Conservation (phyloP, 2,888 invertebrate genomes). For the Pseudococcus longispinus region DNA sequence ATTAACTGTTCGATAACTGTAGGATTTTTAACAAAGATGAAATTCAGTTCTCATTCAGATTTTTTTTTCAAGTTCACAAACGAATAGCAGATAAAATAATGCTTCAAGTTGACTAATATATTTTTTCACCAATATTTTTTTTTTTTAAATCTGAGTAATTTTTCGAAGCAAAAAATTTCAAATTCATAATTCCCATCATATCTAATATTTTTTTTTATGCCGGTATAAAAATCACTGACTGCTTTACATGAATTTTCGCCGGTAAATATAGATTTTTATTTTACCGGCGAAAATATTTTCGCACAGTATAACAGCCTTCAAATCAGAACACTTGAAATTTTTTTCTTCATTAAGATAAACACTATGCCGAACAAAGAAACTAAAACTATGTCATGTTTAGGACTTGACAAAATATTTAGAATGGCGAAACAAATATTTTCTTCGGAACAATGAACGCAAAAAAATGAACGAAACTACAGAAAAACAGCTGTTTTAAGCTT, state of each 20-base stretch:
- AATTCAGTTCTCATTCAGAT: too few species aligned
- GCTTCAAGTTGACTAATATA: too few species aligned
- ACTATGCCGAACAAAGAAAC: not conserved
- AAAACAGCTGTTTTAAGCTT: not conserved
- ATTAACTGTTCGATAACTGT: too few species aligned
- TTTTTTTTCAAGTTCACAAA: too few species aligned
- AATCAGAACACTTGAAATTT: not conserved
- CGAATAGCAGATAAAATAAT: too few species aligned
- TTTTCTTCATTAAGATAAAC: not conserved
- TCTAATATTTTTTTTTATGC: too few species aligned
- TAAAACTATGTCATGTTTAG: not conserved
- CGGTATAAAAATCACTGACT: too few species aligned
- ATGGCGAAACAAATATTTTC: not conserved
- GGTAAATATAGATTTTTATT: not conserved
- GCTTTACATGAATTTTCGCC: not conserved
- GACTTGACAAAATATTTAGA: not conserved
- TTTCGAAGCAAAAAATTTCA: too few species aligned
- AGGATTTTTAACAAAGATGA: too few species aligned
- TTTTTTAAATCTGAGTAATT: too few species aligned
- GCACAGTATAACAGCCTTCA: not conserved
- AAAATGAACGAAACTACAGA: not conserved
- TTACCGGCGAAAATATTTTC: not conserved
- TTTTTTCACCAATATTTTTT: too few species aligned
- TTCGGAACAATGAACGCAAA: not conserved
- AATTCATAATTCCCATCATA: too few species aligned